Evolutionary conservation across 1,140 invertebrate genomes (phyloP), one percentile per base, ranked within the genome.

Genomic region (Ips typographus): DNA sequence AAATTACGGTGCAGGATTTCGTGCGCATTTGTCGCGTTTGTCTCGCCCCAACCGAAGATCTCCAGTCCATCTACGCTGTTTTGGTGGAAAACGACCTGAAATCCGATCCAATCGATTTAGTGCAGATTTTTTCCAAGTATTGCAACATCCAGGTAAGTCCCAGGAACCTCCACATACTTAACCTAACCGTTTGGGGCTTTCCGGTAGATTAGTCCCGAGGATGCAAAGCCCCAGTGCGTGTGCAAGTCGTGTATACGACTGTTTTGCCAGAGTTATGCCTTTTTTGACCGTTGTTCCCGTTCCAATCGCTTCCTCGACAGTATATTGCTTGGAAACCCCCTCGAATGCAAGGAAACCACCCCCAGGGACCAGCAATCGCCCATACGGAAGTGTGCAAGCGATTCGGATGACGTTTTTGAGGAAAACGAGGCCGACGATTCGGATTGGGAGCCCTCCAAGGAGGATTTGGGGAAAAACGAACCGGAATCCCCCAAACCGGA

Each of bases 391-490:
- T 22, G 22, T 22, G 22, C 22, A 22, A 70, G 60, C 47, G 68
- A 70, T 1, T 63, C 61, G 7, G 68, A 70, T 40, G 60, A 70
- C 37, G 6, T n/a, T 1, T 70, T 51, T 59, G 57, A 7, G 1
- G 40, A 40, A n/a, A 52, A 68, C 40, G 4, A n/a, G 1, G 67
- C 63, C 22, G 53, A 70, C 51, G 68, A 70, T 40, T 70, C 61
- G 6, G 68, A 70, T 59, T 70, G 68, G 60, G 61, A 63, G 41
- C 68, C 68, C 36, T 1, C 44, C 37, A 64, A 64, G 6, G 52
- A 64, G 22, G 22, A 22, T 22, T 22, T 22, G 22, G 22, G 22
- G 39, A 4, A 66, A 22, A n/a, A 36, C 22, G 22, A 22, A 22
- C 22, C 0, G 22, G 22, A 22, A 22, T 22, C 22, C 22, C 22